A percentile compares a stretch with the other conserved stretches of the same genome.
These are phyloP conservation scores for Antrozous pallidus DNA, from an alignment of 2,797 vertebrate genomes.

Conservation along the genomic window DNA sequence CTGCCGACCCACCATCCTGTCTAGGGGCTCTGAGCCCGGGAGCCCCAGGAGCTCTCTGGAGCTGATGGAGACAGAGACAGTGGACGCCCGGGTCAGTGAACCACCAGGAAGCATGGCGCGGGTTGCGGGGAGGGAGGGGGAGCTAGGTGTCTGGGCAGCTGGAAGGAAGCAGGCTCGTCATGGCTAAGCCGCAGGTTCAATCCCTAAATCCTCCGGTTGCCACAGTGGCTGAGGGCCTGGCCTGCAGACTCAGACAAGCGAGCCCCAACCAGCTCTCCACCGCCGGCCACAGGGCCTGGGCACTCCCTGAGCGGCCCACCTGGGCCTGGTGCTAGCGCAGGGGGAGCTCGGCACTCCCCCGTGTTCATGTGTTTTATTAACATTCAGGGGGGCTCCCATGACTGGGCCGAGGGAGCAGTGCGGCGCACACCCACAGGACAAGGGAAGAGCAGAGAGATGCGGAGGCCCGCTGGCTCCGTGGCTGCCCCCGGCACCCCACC, in stretches of 20 bases:
- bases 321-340: background rate
- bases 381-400: background rate
- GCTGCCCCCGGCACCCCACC: background rate
- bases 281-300: background rate
- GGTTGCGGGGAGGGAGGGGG: background rate
- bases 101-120: background rate
- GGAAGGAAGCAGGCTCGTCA: accelerated
- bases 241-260: background rate
- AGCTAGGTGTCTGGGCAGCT: background rate
- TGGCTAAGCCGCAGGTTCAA: background rate
- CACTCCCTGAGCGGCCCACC: background rate
- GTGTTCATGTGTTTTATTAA: background rate
- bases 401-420: background rate
- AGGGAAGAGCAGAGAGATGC: background rate
- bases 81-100: background rate
- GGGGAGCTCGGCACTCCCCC: background rate
- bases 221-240: background rate
- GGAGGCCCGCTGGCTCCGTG: background rate
- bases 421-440: background rate
- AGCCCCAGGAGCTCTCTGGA: background rate
- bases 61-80: background rate
- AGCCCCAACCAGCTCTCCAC: background rate
- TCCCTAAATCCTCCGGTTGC: background rate
- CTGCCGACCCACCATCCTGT: background rate
- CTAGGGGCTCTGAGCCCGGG: background rate